Base-by-base conservation (phyloP, 2,888 invertebrate species). In the Torymus texanus region DNA sequence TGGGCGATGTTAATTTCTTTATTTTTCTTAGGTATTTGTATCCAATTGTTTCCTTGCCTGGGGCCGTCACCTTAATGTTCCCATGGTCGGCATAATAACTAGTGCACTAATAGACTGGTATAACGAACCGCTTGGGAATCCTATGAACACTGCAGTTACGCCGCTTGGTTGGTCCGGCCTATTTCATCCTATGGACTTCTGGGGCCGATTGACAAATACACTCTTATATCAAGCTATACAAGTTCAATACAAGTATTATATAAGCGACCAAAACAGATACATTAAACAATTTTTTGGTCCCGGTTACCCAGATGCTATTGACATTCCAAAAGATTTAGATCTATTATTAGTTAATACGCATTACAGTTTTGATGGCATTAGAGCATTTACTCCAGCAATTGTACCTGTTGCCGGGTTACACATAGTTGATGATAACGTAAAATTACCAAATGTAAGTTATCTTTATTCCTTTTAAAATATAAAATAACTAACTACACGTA, bases 351-450 rank as follows among this genome's bases (percentile, higher is more conserved):
- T 92, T 0, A 93, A 93, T 84, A 91, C 92, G 14, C 92, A 93
- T 86, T 91, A 91, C 81, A 91, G 92, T 8, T 79, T 93, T 21
- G 91, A 91, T 75, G 92, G 92, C 0, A 88, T 92, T 0, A 91
- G 91, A 66, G 90, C 92, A 1, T 82, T 90, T 70, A 91, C 91
- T 0, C 90, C 92, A 0, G 90, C 91, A 66, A 87, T 93, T n/a
- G 85, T 93, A 65, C 92, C 93, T 84, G 85, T 93, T 77, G 93
- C 92, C 2, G 93, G 93, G 0, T 84, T 92, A 68, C 93, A 93
- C 62, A 74, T 88, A 12, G 80, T 61, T 0, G 83, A 86, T 2
- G 78, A 78, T 14, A 55, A 12, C 3, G 1, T 21, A 16, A 50
- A 61, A 65, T 72, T 82, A 29, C 77, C 77, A 5, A 4, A 53